phyloP scores from a whole-genome alignment of 2,113 vertebrate genomes.

The Crocuta crocuta region DNA sequence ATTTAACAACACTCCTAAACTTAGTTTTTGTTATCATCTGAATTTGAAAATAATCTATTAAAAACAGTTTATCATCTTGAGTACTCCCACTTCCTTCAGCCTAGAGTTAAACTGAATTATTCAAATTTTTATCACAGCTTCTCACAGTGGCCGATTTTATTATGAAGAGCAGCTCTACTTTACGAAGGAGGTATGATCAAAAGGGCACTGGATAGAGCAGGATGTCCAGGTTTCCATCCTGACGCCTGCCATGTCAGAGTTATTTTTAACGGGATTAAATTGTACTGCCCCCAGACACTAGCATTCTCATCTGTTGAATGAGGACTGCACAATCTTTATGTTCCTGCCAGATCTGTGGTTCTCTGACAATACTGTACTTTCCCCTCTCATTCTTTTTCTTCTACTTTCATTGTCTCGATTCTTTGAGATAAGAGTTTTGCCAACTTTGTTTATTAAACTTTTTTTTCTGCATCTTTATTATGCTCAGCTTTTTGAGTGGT shows the following conservation, averaged over 20 bases:
- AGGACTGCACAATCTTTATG: not conserved
- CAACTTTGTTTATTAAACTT: not conserved
- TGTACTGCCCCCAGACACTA: not conserved
- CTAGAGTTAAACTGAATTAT: not conserved
- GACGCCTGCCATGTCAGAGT: not conserved
- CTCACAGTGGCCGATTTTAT: not conserved
- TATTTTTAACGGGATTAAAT: not conserved
- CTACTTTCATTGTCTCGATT: not conserved
- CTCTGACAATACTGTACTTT: not conserved
- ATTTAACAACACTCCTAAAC: not conserved
- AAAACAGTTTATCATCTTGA: not conserved
- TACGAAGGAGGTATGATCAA: not conserved
- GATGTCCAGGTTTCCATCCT: not conserved
- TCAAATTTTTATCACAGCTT: not conserved
- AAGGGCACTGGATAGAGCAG: not conserved
- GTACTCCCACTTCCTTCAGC: not conserved
- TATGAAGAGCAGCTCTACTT: not conserved
- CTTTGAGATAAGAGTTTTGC: not conserved
- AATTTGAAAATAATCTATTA: not conserved
- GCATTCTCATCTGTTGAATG: not conserved
- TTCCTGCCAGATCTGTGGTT: not conserved
- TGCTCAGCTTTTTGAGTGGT: not conserved
- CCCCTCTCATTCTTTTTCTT: not conserved
- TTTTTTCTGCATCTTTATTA: not conserved
- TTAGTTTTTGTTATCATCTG: not conserved